Conservation (phyloP, 2,797 vertebrate species). For the Ptychadena robeensis region DNA sequence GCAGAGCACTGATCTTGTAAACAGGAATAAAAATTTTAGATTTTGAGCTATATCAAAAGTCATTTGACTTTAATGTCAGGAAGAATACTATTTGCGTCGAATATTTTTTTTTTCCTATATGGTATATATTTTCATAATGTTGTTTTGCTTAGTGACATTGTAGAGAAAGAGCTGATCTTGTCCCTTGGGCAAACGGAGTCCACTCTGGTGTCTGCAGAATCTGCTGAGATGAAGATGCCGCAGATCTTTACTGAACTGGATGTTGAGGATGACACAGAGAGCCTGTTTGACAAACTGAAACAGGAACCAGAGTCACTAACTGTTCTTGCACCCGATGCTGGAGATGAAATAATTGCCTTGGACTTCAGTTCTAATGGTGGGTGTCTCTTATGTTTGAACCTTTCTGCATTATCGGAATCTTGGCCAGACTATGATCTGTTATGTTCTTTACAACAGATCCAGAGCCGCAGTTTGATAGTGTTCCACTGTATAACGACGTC, state of each 20-base stretch:
- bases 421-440: neutral
- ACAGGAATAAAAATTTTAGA: too few species aligned
- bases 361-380: conserved; percentile 88
- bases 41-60: too few species aligned
- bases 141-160: conserved; percentile 82
- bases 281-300: conserved; percentile 91
- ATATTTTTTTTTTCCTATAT: too few species aligned
- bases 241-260: conserved; percentile 80
- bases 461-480: conserved; percentile 84
- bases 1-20: too few species aligned
- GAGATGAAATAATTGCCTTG: conserved; percentile 90
- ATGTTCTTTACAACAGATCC: conserved; percentile 74
- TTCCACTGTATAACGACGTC: conserved; percentile 94
- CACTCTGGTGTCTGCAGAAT: conserved; percentile 76
- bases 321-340: conserved; percentile 91
- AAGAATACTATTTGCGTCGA: too few species aligned
- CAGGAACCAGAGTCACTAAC: conserved; percentile 88
- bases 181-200: conserved; percentile 92
- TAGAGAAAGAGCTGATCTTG: conserved; percentile 90
- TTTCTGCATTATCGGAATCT: neutral
- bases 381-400: conserved; percentile 59
- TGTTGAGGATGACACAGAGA: conserved; percentile 73
- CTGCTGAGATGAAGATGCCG: conserved; percentile 81
- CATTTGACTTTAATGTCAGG: too few species aligned
- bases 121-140: too few species aligned